Evolutionary conservation across 2,888 invertebrate species (phyloP), one percentile per base, ranked within the genome.

Genomic region (Druceiella hillmani): DNA sequence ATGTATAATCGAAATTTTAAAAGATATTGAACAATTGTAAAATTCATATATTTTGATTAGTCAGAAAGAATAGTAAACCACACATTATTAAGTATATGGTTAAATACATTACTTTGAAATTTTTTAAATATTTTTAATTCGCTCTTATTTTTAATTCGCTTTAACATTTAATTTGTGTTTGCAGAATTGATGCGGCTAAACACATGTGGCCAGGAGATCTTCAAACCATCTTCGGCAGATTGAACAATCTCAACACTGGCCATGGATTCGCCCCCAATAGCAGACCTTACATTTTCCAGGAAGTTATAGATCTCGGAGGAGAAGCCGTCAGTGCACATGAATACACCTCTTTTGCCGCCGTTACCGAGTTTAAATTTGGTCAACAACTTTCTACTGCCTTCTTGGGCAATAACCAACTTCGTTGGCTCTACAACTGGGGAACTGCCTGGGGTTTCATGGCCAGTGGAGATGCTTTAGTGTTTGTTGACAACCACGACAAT

Each of bases 401-500:
- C n/a, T n/a, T n/a, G 59, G 79, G 83, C 2, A 52, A 65, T 6
- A 82, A 84, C 50, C 66, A 74, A 17, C 59, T 87, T 4, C 79
- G 75, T 46, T 74, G 62, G 54, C 53, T 74, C 32, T 53, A 52
- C 2, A 54, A 57, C 3, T 68, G 67, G 65, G 70, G 71, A 6
- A 56, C 61, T 36, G 52, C 45, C 9, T 64, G 68, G 65, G 61
- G 56, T 9, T 50, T 87, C 33, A 51, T 80, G 5, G 70, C 77
- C 1, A 75, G 75, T 2, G 58, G 62, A 0, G 70, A 78, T 33
- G 81, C 86, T 1, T 52, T 90, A 1, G 79, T 81, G 4, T 90
- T 91, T 53, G 76, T 91, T 12, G 90, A 91, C 55, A 93, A 93
- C 60, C 93, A 93, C 52, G 93, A 94, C 55, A 89, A 85, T 36